phyloP scores from a whole-genome alignment of 2,113 vertebrate genomes.

The Thunnus maccoyii region DNA sequence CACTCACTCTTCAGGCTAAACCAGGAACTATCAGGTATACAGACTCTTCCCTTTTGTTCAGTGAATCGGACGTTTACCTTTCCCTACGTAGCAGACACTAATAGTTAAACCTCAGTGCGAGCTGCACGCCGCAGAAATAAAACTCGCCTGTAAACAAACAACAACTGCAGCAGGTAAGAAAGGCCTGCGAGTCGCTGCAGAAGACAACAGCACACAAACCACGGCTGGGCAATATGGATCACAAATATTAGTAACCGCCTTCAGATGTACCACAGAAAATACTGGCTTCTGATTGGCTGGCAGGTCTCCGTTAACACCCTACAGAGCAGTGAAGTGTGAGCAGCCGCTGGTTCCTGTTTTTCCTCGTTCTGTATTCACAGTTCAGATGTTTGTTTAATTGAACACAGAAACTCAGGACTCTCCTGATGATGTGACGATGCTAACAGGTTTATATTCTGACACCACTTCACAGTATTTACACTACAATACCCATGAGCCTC shows the following conservation, averaged over 20 bases:
- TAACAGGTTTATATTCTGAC: too few relatives aligned
- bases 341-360: too few relatives aligned
- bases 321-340: too few relatives aligned
- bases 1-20: conserved; percentile 74
- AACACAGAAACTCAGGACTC: too few relatives aligned
- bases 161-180: conserved; percentile 40
- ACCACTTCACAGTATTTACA: too few relatives aligned
- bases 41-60: conserved; percentile 54
- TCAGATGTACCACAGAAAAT: not conserved
- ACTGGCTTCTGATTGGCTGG: conserved; percentile 8
- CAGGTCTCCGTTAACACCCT: not conserved
- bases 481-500: too few relatives aligned
- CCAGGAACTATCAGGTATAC: conserved; percentile 78
- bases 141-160: conserved; percentile 50
- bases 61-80: conserved; percentile 50
- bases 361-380: too few relatives aligned
- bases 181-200: not conserved
- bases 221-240: conserved; percentile 56
- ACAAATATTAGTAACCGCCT: not conserved
- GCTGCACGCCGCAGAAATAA: not conserved
- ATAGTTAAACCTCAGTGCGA: conserved; percentile 73
- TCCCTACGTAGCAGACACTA: conserved; percentile 71
- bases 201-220: not conserved
- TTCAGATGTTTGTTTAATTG: too few relatives aligned
- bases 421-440: too few relatives aligned